Conservation (phyloP, 2,888 invertebrate genomes). For the Lithophane socia region DNA sequence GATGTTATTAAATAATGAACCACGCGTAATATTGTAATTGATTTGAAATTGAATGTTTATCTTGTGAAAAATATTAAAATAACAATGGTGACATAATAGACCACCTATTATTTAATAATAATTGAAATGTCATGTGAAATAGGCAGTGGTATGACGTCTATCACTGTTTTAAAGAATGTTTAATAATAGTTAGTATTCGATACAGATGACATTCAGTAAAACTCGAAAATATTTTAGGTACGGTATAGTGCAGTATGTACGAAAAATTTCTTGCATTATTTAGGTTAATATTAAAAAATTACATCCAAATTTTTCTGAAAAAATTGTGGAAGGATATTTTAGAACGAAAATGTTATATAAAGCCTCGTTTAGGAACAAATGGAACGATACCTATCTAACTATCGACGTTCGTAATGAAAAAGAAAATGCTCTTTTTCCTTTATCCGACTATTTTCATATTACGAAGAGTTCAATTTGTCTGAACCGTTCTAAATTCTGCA, state of each 20-base stretch:
- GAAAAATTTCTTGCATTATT: too few relatives aligned
- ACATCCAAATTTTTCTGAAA: too few relatives aligned
- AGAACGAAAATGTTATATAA: too few relatives aligned
- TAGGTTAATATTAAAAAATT: too few relatives aligned
- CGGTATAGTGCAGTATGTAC: not conserved
- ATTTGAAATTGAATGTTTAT: conserved; percentile 19
- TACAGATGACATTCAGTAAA: not conserved
- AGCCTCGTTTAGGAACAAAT: conserved; percentile 19
- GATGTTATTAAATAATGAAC: conserved; percentile 60
- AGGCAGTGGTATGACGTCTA: not conserved
- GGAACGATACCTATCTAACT: conserved; percentile 16
- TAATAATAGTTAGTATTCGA: too few relatives aligned
- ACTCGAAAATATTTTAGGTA: not conserved
- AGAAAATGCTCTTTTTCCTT: not conserved
- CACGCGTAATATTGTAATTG: conserved; percentile 50
- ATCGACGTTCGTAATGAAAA: conserved; percentile 24
- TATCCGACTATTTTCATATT: conserved; percentile 1
- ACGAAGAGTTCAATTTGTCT: not conserved
- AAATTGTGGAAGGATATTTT: too few relatives aligned
- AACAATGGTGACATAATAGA: conserved; percentile 13
- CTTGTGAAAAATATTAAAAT: conserved; percentile 8
- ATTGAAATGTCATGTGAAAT: conserved; percentile 33
- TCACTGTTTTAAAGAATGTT: not conserved
- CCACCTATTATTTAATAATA: not conserved
- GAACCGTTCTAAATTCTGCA: not conserved